Evolutionary conservation across 2,888 invertebrate genomes (phyloP).

Genomic region (Parasteatoda lunata): DNA sequence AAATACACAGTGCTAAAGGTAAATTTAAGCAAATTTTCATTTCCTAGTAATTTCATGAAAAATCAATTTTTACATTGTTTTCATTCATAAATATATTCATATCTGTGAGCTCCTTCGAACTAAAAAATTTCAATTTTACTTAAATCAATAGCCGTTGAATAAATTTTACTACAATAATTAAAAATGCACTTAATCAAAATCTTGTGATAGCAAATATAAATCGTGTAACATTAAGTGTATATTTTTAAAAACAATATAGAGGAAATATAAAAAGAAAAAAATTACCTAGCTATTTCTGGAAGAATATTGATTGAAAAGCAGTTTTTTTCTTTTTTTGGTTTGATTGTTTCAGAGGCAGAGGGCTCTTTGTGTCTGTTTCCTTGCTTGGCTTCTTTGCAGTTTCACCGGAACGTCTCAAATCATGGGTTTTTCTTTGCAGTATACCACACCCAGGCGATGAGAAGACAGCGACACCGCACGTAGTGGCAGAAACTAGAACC

Average conservation of each 20-base stretch:
- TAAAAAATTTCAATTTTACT: too few relatives aligned
- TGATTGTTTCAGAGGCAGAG: not conserved
- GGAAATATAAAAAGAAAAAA: not conserved
- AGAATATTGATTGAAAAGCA: not conserved
- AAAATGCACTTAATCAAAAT: too few relatives aligned
- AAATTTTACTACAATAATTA: too few relatives aligned
- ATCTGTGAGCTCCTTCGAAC: too few relatives aligned
- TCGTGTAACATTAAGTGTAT: not conserved
- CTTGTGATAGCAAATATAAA: too few relatives aligned
- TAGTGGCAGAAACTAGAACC: constrained; percentile 30
- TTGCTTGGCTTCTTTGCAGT: constrained; percentile 12
- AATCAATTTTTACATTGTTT: too few relatives aligned
- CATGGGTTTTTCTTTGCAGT: constrained; percentile 52
- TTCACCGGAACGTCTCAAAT: constrained; percentile 21
- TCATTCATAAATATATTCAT: too few relatives aligned
- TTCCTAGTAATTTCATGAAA: too few relatives aligned
- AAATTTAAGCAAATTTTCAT: too few relatives aligned
- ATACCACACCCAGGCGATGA: constrained; percentile 57
- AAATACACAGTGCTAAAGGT: too few relatives aligned
- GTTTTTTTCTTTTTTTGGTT: not conserved
- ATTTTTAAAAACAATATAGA: not conserved
- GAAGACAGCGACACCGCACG: constrained; percentile 26
- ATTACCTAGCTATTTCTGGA: not conserved
- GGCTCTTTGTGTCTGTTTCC: not conserved
- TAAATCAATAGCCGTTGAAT: too few relatives aligned